Conservation (phyloP, 1,140 invertebrate genomes). For the Choristoneura fumiferana region DNA sequence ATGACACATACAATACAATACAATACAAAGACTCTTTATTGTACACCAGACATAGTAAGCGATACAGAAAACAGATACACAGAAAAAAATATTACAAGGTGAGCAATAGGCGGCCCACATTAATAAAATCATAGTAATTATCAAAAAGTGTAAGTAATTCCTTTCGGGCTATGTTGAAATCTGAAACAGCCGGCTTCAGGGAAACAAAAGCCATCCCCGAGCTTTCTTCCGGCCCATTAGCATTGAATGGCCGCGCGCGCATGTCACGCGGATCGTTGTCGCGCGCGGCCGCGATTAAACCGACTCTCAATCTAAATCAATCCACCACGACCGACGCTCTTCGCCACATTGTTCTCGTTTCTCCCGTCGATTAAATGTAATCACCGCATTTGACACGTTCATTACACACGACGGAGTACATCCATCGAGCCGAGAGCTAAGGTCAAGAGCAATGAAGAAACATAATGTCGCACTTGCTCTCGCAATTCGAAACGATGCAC, state of each 20-base stretch:
- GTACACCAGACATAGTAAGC: too few relatives aligned
- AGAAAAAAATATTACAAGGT: too few relatives aligned
- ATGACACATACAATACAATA: too few relatives aligned
- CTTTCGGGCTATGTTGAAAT: conserved; percentile 28
- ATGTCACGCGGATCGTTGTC: conserved; percentile 57
- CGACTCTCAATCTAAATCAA: conserved; percentile 56
- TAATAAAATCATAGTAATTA: too few relatives aligned
- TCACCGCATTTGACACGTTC: conserved; percentile 52
- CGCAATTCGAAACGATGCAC: conserved; percentile 23
- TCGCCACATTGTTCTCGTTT: conserved; percentile 55
- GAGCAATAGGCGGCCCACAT: too few relatives aligned
- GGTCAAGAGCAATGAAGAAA: conserved; percentile 39
- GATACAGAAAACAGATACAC: too few relatives aligned
- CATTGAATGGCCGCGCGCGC: conserved; percentile 71
- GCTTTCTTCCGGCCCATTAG: conserved; percentile 65
- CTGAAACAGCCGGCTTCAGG: conserved; percentile 35
- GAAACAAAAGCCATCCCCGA: conserved; percentile 52
- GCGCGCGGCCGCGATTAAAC: conserved; percentile 52
- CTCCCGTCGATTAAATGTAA: conserved; percentile 52
- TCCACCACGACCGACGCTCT: conserved; percentile 36
- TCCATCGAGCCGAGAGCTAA: conserved; percentile 29
- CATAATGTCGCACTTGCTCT: conserved; percentile 27
- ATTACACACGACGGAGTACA: conserved; percentile 31
- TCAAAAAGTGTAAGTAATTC: too few relatives aligned
- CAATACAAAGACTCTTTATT: too few relatives aligned